These are phyloP conservation scores for Spisula subtruncata DNA, from an alignment of 2,888 invertebrate species.

Conservation along the genomic window DNA sequence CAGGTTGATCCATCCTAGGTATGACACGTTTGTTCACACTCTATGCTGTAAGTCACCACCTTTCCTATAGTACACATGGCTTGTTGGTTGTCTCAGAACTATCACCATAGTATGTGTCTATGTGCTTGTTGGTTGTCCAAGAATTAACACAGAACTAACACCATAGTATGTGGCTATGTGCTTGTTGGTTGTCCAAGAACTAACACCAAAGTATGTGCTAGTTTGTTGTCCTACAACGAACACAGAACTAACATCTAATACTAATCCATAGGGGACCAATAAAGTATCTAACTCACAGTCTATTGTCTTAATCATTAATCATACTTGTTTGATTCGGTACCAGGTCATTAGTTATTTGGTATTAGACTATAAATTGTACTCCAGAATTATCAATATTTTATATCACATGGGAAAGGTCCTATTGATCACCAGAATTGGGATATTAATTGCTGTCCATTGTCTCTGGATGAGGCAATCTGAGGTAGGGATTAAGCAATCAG, in stretches of 20 bases:
- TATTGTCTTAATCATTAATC: not conserved
- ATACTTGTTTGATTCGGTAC: not conserved
- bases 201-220: too few species aligned
- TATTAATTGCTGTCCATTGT: not conserved
- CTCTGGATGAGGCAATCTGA: not conserved
- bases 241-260: not conserved
- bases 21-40: constrained; percentile 7
- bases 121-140: too few species aligned
- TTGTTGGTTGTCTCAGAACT: constrained; percentile 11
- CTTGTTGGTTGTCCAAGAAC: not conserved
- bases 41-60: constrained; percentile 42
- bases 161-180: too few species aligned
- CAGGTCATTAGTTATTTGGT: not conserved
- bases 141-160: too few species aligned
- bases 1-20: constrained; percentile 46
- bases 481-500: not conserved
- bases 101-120: too few species aligned
- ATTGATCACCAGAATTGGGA: not conserved
- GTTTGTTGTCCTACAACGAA: not conserved
- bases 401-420: not conserved
- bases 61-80: constrained; percentile 27
- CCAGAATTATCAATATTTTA: not conserved
- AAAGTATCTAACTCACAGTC: too few species aligned
- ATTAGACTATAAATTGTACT: not conserved
- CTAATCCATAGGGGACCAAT: not conserved